A percentile compares a stretch with the other conserved stretches of the same genome.
Evolutionary conservation across 35 echinoderm and acorn worm genomes (phyloP).

Genomic region (Apostichopus japonicus): DNA sequence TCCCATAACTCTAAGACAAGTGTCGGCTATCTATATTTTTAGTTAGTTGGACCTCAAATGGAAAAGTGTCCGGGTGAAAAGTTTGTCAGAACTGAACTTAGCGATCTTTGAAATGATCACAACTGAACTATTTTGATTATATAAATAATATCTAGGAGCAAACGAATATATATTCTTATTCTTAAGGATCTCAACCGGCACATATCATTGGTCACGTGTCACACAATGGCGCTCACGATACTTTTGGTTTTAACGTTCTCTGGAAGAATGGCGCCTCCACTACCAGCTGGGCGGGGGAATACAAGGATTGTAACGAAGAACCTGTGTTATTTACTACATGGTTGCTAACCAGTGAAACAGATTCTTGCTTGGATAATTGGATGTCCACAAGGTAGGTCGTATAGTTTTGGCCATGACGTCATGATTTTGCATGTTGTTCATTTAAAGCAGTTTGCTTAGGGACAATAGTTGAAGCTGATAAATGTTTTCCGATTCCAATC

Average conservation of each 20-base stretch:
- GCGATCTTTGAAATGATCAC: too few relatives aligned
- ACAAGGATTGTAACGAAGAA: not conserved
- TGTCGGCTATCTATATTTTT: too few relatives aligned
- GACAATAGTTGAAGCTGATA: not conserved
- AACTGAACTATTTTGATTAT: too few relatives aligned
- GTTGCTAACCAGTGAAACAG: slow-evolving; percentile 15
- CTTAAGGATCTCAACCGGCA: not conserved
- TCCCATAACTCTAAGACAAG: too few relatives aligned
- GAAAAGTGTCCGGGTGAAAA: too few relatives aligned
- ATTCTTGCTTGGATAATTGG: not conserved
- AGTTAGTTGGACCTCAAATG: too few relatives aligned
- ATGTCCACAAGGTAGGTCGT: not conserved
- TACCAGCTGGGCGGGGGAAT: not conserved
- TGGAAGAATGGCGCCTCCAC: slow-evolving; percentile 10
- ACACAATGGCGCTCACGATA: not conserved
- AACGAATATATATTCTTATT: too few relatives aligned
- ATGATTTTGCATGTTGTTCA: not conserved
- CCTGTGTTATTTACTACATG: not conserved
- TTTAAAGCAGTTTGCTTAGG: not conserved
- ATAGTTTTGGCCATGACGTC: not conserved
- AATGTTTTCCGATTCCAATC: not conserved
- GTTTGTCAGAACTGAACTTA: too few relatives aligned
- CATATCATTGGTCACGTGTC: not conserved
- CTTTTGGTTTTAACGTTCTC: slow-evolving; percentile 32
- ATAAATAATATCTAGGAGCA: too few relatives aligned